Percentiles rank a stretch among this genome's conserved stretches.
Evolutionary conservation across 1,140 invertebrate genomes (phyloP).

Genomic region (Diploscapter pachys): DNA sequence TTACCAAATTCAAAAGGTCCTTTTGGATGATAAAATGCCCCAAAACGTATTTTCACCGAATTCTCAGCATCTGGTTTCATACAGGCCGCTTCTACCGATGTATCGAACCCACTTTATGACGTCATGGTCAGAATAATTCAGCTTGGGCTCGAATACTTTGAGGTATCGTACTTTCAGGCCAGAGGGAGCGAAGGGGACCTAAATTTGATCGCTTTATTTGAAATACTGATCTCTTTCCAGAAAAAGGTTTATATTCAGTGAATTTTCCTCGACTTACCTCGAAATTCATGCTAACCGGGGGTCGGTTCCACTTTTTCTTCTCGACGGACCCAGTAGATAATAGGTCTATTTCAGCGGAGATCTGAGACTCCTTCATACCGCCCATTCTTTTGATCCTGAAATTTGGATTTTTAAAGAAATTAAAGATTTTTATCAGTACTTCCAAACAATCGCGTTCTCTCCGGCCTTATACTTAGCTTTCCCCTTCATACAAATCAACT

Average conservation of each 20-base stretch:
- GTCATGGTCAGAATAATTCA: constrained; percentile 99
- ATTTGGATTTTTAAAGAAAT: constrained; percentile 32
- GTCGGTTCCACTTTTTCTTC: constrained; percentile 99
- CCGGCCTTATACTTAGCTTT: constrained; percentile 99
- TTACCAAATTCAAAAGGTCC: neutral
- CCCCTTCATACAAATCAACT: constrained; percentile 96
- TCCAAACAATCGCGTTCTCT: constrained; percentile 98
- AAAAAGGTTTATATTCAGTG: too few relatives aligned
- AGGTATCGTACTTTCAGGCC: constrained; percentile 97
- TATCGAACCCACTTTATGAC: constrained; percentile 99
- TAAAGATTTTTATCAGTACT: constrained; percentile 21
- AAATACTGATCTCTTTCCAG: too few relatives aligned
- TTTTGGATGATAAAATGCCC: neutral
- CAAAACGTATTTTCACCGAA: constrained; percentile 11
- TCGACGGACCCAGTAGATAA: constrained; percentile 83
- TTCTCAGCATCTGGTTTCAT: constrained; percentile 89
- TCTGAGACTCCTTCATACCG: constrained; percentile 99
- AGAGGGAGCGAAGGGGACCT: constrained; percentile 87
- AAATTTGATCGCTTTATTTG: constrained; percentile 37
- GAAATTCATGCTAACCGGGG: constrained; percentile 99
- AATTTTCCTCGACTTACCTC: constrained; percentile 69
- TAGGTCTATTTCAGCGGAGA: constrained; percentile 99
- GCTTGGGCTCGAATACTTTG: constrained; percentile 98
- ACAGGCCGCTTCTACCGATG: constrained; percentile 95
- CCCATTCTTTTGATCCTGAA: constrained; percentile 95